Conservation (phyloP, 2,888 invertebrate genomes). For the Abrostola triplasia region DNA sequence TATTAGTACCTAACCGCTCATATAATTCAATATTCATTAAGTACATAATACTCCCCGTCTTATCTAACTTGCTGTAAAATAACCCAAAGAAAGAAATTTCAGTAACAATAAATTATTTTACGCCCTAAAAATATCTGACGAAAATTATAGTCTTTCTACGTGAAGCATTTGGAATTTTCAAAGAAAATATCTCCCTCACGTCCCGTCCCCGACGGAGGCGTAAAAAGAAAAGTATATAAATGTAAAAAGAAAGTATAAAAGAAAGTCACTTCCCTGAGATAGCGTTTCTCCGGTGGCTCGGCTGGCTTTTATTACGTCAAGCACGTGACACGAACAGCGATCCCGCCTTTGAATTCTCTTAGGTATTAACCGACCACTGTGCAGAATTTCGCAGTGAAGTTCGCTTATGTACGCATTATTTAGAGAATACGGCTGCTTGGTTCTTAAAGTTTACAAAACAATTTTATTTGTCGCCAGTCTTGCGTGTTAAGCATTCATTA, state of each 20-base stretch:
- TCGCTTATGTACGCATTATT: constrained; percentile 10
- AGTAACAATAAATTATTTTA: constrained; percentile 52
- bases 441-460: background rate
- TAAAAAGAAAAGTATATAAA: constrained; percentile 78
- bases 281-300: constrained; percentile 71
- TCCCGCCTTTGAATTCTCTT: constrained; percentile 70
- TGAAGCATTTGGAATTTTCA: constrained; percentile 53
- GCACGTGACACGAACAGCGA: constrained; percentile 81
- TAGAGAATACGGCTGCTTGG: background rate
- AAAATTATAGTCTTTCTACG: constrained; percentile 43
- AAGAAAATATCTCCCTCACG: constrained; percentile 69
- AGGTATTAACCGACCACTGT: constrained; percentile 60
- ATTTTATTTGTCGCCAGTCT: too few species aligned
- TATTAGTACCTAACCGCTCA: too few species aligned
- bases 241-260: constrained; percentile 78
- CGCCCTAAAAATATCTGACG: constrained; percentile 49
- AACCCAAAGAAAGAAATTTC: constrained; percentile 22
- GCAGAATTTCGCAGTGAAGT: constrained; percentile 32
- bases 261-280: constrained; percentile 79
- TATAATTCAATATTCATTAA: background rate
- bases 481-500: too few species aligned
- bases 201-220: constrained; percentile 72
- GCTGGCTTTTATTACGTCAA: constrained; percentile 77
- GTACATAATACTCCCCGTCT: background rate
- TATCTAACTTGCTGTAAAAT: constrained; percentile 6